Base-by-base conservation (phyloP, 2,888 invertebrate genomes). In the Tolmerus cingulatus region DNA sequence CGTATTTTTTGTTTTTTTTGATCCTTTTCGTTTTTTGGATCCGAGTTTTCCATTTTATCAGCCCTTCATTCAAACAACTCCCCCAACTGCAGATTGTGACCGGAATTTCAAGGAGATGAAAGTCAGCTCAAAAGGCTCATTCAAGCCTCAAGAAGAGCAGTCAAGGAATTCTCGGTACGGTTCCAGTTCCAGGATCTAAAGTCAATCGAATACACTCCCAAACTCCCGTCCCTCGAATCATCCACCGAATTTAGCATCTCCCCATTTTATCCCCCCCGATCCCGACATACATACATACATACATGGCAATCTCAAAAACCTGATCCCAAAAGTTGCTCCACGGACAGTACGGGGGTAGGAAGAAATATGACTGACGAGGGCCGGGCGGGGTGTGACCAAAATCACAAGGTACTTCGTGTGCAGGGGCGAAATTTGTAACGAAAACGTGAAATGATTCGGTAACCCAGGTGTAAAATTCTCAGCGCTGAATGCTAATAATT, bases 401-500 rank as follows among this genome's bases (percentile, higher is more conserved):
- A 78, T 78, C 78, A 78, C 78, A 43, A 78, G 82, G 82, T 55
- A 57, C 55, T 57, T 57, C 34, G 82, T 30, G 82, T 82, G 82
- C 16, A 46, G 43, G 40, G 37, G 23, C 43, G 84, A 84, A 84
- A 84, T 86, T 86, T 86, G 86, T 86, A 74, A 86, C 86, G 46
- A 74, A 86, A 86, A 86, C 86, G 86, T 86, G 86, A 74, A 86
- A 86, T 86, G 74, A 86, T 86, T 86, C 74, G 76, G 46, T 46
- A 86, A 86, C 74, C 86, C 86, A 86, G 86, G 86, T 86, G 86
- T 86, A 86, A 86, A 86, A 86, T 86, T 86, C 86, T 46, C 76
- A 46, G 46, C 86, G 51, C 23, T 66, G 86, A 86, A 86, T 86
- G 74, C 76, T 86, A 86, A 86, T 86, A 86, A 74, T 86, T 86